These are phyloP conservation scores for Cirrhinus molitorella DNA, from an alignment of 2,797 vertebrate species.

Conservation along the genomic window DNA sequence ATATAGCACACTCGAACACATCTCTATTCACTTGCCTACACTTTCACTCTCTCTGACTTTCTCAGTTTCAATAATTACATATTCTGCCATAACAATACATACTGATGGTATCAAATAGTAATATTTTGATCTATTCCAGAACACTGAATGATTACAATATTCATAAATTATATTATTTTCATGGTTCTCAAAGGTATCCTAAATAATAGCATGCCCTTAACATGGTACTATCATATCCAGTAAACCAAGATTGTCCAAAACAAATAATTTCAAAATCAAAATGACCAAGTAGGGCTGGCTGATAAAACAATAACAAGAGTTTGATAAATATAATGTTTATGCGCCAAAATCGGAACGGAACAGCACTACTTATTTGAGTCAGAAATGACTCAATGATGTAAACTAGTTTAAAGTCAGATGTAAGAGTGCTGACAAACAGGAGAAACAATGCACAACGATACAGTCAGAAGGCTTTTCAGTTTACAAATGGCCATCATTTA, in stretches of 20 bases:
- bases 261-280: no score
- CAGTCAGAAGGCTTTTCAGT: no score
- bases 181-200: not conserved
- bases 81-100: not conserved
- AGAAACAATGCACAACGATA: no score
- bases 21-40: constrained; percentile 7
- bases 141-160: not conserved
- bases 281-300: no score
- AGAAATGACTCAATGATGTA: no score
- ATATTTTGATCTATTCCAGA: not conserved
- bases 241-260: not conserved
- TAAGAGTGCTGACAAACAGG: no score
- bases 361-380: no score
- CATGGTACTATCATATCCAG: not conserved
- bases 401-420: no score
- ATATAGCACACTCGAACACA: constrained; percentile 13
- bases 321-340: no score
- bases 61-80: not conserved
- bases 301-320: no score
- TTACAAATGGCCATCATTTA: no score
- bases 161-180: not conserved
- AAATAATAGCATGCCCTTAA: not conserved
- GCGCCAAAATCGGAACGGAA: no score
- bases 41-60: not conserved
- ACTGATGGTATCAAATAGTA: not conserved